Base-by-base conservation (phyloP, 2,113 vertebrate species). In the Tachycineta bicolor region DNA sequence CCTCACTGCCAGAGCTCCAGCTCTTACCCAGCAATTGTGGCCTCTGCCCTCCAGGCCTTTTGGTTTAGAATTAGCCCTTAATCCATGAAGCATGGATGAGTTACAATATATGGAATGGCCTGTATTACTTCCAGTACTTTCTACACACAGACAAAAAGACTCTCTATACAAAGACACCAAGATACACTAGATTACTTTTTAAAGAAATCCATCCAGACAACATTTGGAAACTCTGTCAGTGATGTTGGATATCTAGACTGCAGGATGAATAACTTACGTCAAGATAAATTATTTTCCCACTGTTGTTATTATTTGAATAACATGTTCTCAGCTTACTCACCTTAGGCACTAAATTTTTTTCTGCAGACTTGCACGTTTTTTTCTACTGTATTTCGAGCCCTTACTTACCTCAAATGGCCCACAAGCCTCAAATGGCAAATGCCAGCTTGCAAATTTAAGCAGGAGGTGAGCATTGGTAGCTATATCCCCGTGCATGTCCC, bases 271-370 rank as follows among this genome's bases (percentile, higher is more conserved):
- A 91, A 80, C 79, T 90, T 85, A 52, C 8, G 75, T 92, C 75
- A 85, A 79, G 74, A 76, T 79, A 91, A 95, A 70, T 85, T 90
- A 88, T 83, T 85, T 94, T 88, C 44, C 31, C 59, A 64, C 49
- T 65, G 44, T 68, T 95, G 17, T 41, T 78, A 75, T 82, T 93
- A 87, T 95, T 88, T 88, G 67, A 93, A 73, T 85, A 96, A 69
- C 88, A 65, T 77, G n/a, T 76, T 94, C 85, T 92, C 88, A 77
- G 59, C 63, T 96, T 92, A 89, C 74, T 96, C 59, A 92, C 96
- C 75, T 90, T 69, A 94, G 94, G 85, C 82, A 83, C 28, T 83
- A 53, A 58, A 34, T 8, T 55, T 87, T 81, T 93, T 93, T 56
- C 78, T 65, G 78, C 63, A n/a, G 53, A 37, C 28, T 46, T 62